These are phyloP conservation scores for Danio tinwini DNA, from an alignment of 2,797 vertebrate species.

Conservation along the genomic window DNA sequence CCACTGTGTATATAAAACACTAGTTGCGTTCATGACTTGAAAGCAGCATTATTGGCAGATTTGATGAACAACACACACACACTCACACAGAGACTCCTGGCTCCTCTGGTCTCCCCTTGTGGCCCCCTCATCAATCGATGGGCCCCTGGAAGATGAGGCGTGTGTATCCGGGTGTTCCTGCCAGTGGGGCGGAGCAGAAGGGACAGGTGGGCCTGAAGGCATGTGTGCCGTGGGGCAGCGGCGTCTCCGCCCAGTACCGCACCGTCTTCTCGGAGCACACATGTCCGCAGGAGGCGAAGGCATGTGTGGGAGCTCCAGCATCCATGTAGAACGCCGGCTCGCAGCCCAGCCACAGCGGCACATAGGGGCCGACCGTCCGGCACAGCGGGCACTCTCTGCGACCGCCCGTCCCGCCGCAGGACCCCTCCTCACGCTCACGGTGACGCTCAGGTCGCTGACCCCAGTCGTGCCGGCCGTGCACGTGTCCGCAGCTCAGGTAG, in stretches of 20 bases:
- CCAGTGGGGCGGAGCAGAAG: conserved; percentile 91
- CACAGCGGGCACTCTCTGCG: conserved; percentile 95
- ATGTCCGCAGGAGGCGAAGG: conserved; percentile 93
- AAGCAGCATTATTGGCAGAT: not conserved
- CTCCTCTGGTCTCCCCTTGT: conserved; percentile 32
- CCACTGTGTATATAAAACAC: not conserved
- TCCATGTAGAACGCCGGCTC: conserved; percentile 94
- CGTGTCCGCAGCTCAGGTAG: conserved; percentile 92
- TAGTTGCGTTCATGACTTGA: not conserved
- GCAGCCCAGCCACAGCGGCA: conserved; percentile 93
- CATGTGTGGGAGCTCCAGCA: conserved; percentile 89
- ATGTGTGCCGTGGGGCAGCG: conserved; percentile 93
- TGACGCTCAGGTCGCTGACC: conserved; percentile 87
- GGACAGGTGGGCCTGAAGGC: conserved; percentile 96
- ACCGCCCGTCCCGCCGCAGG: conserved; percentile 69
- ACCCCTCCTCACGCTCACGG: conserved; percentile 60
- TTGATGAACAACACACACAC: too few relatives aligned
- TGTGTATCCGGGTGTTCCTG: conserved; percentile 84
- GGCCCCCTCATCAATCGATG: conserved; percentile 83
- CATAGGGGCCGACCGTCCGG: conserved; percentile 92
- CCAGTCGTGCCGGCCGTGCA: conserved; percentile 95
- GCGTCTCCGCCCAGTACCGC: conserved; percentile 94
- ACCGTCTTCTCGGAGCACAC: conserved; percentile 95
- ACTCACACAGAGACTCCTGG: conserved; percentile 15
- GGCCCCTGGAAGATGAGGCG: conserved; percentile 98